Evolutionary conservation across 2,888 invertebrate species (phyloP), one percentile per base, ranked within the genome.

Genomic region (Calameuta filiformis): DNA sequence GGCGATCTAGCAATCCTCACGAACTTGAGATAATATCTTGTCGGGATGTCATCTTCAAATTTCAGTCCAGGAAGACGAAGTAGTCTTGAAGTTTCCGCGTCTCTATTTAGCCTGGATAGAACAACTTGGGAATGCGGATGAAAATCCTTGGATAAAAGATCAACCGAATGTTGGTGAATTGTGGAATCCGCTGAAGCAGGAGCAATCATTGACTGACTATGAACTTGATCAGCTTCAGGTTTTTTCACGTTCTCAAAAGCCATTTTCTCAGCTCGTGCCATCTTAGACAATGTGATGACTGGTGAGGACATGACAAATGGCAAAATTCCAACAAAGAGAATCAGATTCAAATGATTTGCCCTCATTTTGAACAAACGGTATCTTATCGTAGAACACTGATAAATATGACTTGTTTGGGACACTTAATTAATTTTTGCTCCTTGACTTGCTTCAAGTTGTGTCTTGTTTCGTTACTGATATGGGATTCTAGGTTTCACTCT

Each of bases 51-150:
- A 33, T 77, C 68, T 23, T 74, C 77, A 30, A 69, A 75, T n/a
- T 15, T 73, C 2, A 73, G 56, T 35, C 23, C 37, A 73, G 73
- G 31, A 34, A 73, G 30, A 15, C 35, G 31, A 34, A 73, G 33
- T 69, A 30, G 11, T 12, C 40, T 40, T 40, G 15, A 40, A 40
- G 40, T 40, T 1, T 15, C 40, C 15, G 6, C 40, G 15, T 40
- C 40, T 12, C 86, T 82, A 4, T 80, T 81, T 4, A 82, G 73
- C 9, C 87, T 83, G 23, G 85, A 84, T 35, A 86, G 75, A 11
- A 85, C 82, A 31, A 86, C 69, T 35, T 82, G 83, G 0, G 88
- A 86, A 78, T 87, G 86, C 30, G 87, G 37, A 0, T 85, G 73
- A 34, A 86, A 79, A 71, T 87, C 86, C 23, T 84, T 77, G 3